phyloP scores from a whole-genome alignment of 2,888 invertebrate species.

The Gonocerus acuteangulatus region DNA sequence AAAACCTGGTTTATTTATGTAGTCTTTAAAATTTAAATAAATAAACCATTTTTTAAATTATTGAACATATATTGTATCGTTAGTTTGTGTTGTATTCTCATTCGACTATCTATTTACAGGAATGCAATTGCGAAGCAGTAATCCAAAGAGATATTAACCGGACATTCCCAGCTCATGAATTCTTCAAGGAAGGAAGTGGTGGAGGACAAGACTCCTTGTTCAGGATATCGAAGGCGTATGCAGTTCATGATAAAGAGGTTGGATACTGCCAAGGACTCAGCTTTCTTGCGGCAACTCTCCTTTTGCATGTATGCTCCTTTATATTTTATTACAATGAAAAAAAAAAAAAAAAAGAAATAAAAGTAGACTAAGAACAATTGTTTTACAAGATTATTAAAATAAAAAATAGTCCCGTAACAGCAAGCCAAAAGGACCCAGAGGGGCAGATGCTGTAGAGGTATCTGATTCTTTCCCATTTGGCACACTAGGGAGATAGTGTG shows the following conservation, averaged over 20 bases:
- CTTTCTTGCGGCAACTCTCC: conserved; percentile 90
- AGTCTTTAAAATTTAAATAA: too few species aligned
- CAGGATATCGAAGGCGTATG: conserved; percentile 93
- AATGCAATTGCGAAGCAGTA: conserved; percentile 88
- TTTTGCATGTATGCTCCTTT: conserved; percentile 74
- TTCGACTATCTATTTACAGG: too few species aligned
- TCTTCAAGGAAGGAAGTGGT: conserved; percentile 91
- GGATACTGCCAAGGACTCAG: conserved; percentile 99
- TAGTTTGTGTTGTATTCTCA: too few species aligned
- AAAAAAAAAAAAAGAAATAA: too few species aligned
- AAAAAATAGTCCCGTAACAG: neutral
- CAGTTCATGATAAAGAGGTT: conserved; percentile 93
- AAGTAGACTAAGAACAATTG: neutral
- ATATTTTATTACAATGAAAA: too few species aligned
- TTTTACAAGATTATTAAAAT: neutral
- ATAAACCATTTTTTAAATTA: too few species aligned
- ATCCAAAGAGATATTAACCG: conserved; percentile 94
- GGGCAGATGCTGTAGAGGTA: too few species aligned
- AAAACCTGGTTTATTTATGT: too few species aligned
- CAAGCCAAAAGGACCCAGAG: neutral
- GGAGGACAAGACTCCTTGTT: conserved; percentile 96
- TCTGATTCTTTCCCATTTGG: too few species aligned
- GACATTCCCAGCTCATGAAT: conserved; percentile 97
- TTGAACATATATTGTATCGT: too few species aligned
- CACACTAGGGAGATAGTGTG: too few species aligned